These are phyloP conservation scores for Nycticryphes semicollaris DNA, from an alignment of 2,113 vertebrate species.

Conservation along the genomic window DNA sequence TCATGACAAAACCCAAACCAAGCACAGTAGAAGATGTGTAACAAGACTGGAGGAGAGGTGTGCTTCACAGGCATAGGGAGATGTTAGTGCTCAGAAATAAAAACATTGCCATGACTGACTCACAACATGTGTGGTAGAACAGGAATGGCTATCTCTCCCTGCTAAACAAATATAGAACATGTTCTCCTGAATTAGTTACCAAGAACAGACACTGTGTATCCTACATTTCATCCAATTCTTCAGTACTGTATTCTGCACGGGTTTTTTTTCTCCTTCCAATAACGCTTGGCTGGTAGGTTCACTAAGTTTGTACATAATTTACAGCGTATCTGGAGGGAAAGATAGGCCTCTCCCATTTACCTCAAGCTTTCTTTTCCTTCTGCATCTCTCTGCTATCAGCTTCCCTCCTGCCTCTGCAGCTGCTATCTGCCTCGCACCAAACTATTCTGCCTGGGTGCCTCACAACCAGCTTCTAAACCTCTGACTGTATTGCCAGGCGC, in stretches of 20 bases:
- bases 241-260: neutral
- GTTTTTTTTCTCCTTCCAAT: neutral
- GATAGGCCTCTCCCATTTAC: conserved; percentile 18
- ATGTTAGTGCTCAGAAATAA: neutral
- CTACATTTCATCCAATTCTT: neutral
- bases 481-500: neutral
- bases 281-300: neutral
- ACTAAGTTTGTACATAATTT: neutral
- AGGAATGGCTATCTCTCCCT: neutral
- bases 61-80: neutral
- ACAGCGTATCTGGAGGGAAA: neutral
- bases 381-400: neutral
- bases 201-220: neutral
- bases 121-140: rapidly evolving
- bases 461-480: neutral
- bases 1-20: neutral
- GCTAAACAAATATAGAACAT: neutral
- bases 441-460: neutral
- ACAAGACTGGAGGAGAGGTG: neutral
- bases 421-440: conserved; percentile 7
- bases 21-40: neutral
- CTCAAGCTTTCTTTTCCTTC: neutral
- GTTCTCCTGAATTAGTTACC: neutral
- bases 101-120: neutral
- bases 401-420: neutral